Base-by-base conservation (phyloP, 2,797 vertebrate species). In the Crossoptilon crossoptilon region DNA sequence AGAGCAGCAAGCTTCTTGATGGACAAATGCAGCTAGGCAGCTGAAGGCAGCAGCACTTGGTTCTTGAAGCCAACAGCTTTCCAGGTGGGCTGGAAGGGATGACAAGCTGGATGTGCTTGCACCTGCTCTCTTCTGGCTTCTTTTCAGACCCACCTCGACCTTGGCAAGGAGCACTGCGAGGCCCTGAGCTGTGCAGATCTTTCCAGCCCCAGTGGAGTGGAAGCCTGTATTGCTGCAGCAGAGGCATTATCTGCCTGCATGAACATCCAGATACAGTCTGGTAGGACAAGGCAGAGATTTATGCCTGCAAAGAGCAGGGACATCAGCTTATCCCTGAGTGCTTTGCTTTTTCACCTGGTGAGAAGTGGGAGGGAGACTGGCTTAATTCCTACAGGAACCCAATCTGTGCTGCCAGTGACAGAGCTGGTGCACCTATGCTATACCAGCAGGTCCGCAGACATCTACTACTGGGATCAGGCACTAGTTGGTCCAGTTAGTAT, bases 211-310 rank as follows among this genome's bases (percentile, higher is more conserved):
- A 63, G 33, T 1, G 22, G 62, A 3, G 7, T 96, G 22, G 18
- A 60, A 67, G 83, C 86, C 80, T 97, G 95, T 59, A 31, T 37
- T 37, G 84, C 70, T 29, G 96, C 97, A 4, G 95, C 62, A 5
- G 74, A 76, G 44, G 95, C 93, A 41, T 90, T 97, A 12, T 60
- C 88, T 43, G 19, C 9, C 88, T 96, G 95, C 91, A 91, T 93
- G 91, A 88, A 31, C 8, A 4, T 64, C 22, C 91, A 72, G 76
- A 31, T 96, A 24, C 88, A 87, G 2, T 89, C 96, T 0, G 71
- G 96, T 96, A 76, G 92, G 89, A n/a, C 5, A 3, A 9, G 72
- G 24, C 63, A 33, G 60, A 39, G 72, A 10, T 51, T 48, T 17
- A 3, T 2, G 4, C 4, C 60, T 75, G 18, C 79, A 72, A 41